These are phyloP conservation scores for Hemistola chrysoprasaria DNA, from an alignment of 2,888 invertebrate species.

Conservation along the genomic window DNA sequence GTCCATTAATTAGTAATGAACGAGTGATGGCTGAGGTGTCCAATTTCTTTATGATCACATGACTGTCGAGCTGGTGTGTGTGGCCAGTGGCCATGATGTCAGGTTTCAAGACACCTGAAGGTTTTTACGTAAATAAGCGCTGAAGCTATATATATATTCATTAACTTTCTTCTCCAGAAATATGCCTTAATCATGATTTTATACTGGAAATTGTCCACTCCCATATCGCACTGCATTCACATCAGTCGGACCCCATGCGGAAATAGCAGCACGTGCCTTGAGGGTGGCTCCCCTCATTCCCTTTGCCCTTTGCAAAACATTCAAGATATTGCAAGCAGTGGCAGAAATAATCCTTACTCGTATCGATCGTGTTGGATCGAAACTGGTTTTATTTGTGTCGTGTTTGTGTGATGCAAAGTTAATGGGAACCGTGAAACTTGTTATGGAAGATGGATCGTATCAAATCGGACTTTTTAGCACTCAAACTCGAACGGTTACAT, in stretches of 20 bases:
- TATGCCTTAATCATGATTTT: no score
- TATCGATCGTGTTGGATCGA: slow-evolving; percentile 17
- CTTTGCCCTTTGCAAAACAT: slow-evolving; percentile 27
- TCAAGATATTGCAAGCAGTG: slow-evolving; percentile 27
- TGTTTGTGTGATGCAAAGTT: no score
- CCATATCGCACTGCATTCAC: slow-evolving; percentile 26
- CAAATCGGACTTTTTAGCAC: slow-evolving; percentile 1
- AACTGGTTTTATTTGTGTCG: neutral
- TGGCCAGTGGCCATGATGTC: no score
- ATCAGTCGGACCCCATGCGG: slow-evolving; percentile 48
- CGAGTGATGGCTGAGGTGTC: no score
- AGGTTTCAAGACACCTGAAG: no score
- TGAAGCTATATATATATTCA: no score
- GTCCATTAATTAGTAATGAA: no score
- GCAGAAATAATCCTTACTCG: slow-evolving; percentile 17
- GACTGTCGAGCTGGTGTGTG: no score
- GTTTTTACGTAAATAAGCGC: no score
- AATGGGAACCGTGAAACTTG: neutral
- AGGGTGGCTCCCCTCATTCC: slow-evolving; percentile 57
- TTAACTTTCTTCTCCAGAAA: no score
- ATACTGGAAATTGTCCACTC: slow-evolving; percentile 3
- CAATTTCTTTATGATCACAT: no score
- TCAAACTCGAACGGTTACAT: no score
- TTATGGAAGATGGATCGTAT: slow-evolving; percentile 3
- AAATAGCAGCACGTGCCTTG: slow-evolving; percentile 58